Percentiles rank a stretch among this genome's conserved stretches.
Evolutionary conservation across 2,113 vertebrate genomes (phyloP).

Genomic region (Murina feae): DNA sequence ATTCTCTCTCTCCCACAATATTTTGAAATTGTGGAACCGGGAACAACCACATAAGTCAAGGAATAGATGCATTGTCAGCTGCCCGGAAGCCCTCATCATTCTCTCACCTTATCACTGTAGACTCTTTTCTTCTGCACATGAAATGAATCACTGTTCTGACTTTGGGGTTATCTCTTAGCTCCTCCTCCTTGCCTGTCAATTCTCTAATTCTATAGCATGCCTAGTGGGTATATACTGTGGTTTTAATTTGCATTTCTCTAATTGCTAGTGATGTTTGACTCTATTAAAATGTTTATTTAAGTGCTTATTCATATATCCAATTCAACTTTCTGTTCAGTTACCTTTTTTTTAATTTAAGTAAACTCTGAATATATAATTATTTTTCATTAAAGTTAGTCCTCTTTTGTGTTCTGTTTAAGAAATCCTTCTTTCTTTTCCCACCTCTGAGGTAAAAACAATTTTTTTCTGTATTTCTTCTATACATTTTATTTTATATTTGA

Average conservation of each 20-base stretch:
- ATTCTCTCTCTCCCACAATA: not conserved
- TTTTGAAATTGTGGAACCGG: not conserved
- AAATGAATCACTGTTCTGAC: not conserved
- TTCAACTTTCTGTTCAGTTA: not conserved
- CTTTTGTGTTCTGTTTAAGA: not conserved
- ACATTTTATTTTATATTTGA: not conserved
- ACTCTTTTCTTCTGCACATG: not conserved
- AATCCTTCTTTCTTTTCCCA: not conserved
- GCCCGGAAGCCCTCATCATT: rapidly evolving
- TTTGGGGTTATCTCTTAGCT: not conserved
- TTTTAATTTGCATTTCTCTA: not conserved
- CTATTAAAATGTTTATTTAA: not conserved
- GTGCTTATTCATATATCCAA: not conserved
- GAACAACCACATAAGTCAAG: not conserved
- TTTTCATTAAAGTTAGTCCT: not conserved
- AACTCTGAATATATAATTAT: not conserved
- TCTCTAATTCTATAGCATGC: rapidly evolving
- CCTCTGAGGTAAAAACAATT: not conserved
- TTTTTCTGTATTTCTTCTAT: not conserved
- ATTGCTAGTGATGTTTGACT: not conserved
- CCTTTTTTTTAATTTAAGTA: not conserved
- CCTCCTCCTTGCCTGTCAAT: not conserved
- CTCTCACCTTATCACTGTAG: not conserved
- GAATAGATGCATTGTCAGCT: not conserved
- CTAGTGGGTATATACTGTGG: rapidly evolving